A percentile compares a stretch with the other conserved stretches of the same genome.
phyloP scores from a whole-genome alignment of 1,140 invertebrate species.

The Heliconius congener region DNA sequence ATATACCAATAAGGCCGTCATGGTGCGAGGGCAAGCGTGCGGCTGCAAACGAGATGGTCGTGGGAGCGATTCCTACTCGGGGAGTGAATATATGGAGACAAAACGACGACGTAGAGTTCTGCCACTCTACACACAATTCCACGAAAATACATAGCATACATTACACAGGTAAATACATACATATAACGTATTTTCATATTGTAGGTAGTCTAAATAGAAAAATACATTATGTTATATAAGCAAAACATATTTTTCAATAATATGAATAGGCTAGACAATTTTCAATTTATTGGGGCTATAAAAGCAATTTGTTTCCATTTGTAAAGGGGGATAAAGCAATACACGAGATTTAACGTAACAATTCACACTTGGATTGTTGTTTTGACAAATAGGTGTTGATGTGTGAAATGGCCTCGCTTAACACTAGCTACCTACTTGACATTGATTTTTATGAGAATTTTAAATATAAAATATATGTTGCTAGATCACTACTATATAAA shows the following conservation, averaged over 20 bases:
- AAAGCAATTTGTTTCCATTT: constrained; percentile 40
- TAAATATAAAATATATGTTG: background rate
- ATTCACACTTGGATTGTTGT: constrained; percentile 62
- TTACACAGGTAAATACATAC: too few species aligned
- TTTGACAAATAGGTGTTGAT: constrained; percentile 69
- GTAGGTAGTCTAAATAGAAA: background rate
- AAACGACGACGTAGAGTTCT: too few species aligned
- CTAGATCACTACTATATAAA: background rate
- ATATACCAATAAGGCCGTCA: too few species aligned
- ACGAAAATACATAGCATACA: background rate
- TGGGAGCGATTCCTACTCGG: too few species aligned
- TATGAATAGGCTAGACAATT: constrained; percentile 31
- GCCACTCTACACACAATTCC: too few species aligned
- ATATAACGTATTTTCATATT: background rate
- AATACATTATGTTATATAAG: background rate
- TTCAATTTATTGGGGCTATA: constrained; percentile 33
- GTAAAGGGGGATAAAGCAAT: constrained; percentile 34
- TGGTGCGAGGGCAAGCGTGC: too few species aligned
- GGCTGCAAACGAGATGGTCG: too few species aligned
- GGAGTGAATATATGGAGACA: too few species aligned
- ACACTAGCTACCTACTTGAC: constrained; percentile 49
- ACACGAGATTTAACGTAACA: constrained; percentile 48
- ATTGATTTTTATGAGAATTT: constrained; percentile 21
- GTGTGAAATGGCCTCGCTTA: constrained; percentile 60
- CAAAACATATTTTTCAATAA: constrained; percentile 11